Evolutionary conservation across 2,113 vertebrate species (phyloP).

Genomic region (Cyanocitta stelleri): DNA sequence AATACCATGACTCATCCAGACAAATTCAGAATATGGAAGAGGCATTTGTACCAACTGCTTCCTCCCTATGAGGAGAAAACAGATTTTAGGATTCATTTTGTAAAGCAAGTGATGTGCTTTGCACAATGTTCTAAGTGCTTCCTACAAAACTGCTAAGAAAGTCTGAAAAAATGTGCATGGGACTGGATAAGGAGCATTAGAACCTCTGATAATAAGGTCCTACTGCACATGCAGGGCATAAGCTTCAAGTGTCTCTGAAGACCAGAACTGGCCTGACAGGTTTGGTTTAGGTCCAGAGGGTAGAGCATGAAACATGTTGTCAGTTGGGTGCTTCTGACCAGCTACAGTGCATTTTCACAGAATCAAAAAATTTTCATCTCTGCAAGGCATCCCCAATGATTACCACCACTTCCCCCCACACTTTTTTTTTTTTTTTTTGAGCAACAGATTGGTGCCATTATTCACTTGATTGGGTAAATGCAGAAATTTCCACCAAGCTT

Average conservation of each 20-base stretch:
- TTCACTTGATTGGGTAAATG: not conserved
- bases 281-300: not conserved
- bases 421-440: not conserved
- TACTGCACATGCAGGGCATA: not conserved
- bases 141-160: not conserved
- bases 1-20: not conserved
- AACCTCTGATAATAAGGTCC: not conserved
- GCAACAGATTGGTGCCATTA: not conserved
- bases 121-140: accelerated
- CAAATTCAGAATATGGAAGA: not conserved
- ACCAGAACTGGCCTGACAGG: not conserved
- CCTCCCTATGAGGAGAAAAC: not conserved
- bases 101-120: not conserved
- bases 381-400: not conserved
- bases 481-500: not conserved
- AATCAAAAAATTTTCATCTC: not conserved
- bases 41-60: not conserved
- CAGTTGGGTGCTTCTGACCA: not conserved
- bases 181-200: not conserved
- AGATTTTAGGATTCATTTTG: not conserved
- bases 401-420: not conserved
- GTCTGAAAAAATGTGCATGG: not conserved
- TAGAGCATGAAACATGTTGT: not conserved
- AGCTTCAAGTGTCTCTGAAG: not conserved
- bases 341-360: not conserved